Conservation (phyloP, 35 echinoderm and acorn worm species). For the Apostichopus californicus region DNA sequence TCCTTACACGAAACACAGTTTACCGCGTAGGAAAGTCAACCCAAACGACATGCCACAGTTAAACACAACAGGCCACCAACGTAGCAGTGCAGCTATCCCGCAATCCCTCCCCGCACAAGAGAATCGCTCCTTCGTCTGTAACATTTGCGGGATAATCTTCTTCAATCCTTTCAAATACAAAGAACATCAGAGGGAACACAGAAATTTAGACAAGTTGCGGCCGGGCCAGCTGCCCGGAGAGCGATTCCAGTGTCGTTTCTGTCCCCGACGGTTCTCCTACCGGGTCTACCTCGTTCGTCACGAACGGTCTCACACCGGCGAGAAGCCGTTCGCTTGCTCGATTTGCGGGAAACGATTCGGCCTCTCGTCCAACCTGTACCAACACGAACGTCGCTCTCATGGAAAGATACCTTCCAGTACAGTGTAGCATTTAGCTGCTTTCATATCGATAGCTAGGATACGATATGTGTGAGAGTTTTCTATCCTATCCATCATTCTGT, state of each 20-base stretch:
- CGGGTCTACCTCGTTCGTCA: slow-evolving; percentile 16
- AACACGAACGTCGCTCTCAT: slow-evolving; percentile 18
- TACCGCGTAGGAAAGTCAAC: background rate
- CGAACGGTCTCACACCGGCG: slow-evolving; percentile 46
- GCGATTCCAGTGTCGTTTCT: slow-evolving; percentile 22
- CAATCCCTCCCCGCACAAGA: background rate
- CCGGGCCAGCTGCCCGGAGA: background rate
- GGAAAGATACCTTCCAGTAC: background rate
- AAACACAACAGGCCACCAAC: background rate
- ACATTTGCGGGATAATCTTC: background rate
- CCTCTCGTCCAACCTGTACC: background rate
- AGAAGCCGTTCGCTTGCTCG: slow-evolving; percentile 7
- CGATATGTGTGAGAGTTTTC: no score
- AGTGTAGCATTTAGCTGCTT: background rate
- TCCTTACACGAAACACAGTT: background rate
- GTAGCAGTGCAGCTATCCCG: background rate
- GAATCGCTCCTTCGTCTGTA: background rate
- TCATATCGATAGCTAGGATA: no score
- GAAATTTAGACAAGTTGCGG: background rate
- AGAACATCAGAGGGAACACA: background rate
- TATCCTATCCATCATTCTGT: no score
- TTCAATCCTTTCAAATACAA: background rate
- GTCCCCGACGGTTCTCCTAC: slow-evolving; percentile 4
- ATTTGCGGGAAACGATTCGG: slow-evolving; percentile 46
- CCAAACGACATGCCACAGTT: background rate